Conservation (phyloP, 2,888 invertebrate species). For the Amorpha juglandis region DNA sequence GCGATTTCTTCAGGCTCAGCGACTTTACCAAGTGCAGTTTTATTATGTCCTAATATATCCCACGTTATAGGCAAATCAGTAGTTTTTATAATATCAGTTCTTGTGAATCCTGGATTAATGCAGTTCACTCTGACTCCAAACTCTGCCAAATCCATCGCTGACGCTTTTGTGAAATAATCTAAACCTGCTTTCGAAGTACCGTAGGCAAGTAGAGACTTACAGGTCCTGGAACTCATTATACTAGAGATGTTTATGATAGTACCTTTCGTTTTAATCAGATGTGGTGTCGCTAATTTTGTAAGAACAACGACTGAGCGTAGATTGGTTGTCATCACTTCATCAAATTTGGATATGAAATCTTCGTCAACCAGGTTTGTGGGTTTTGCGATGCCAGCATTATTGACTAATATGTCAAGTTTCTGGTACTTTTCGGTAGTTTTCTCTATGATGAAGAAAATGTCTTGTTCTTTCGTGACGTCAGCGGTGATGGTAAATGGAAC, state of each 20-base stretch:
- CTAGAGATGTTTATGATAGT: conserved; percentile 58
- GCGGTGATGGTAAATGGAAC: conserved; percentile 46
- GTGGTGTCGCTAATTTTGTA: conserved; percentile 47
- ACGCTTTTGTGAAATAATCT: conserved; percentile 46
- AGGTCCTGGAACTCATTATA: conserved; percentile 28
- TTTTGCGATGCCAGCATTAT: conserved; percentile 51
- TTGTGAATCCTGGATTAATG: conserved; percentile 51
- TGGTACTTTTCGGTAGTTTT: conserved; percentile 48
- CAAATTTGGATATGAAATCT: conserved; percentile 42
- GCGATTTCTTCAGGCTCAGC: conserved; percentile 48
- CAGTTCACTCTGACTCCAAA: conserved; percentile 88
- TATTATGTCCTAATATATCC: conserved; percentile 23
- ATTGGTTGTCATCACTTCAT: conserved; percentile 51
- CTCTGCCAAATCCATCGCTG: conserved; percentile 86
- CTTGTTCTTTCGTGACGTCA: conserved; percentile 50
- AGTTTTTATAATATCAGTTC: conserved; percentile 76
- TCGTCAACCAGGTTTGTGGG: conserved; percentile 36
- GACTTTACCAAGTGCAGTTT: conserved; percentile 44
- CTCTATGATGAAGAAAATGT: conserved; percentile 42
- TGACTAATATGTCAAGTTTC: conserved; percentile 53
- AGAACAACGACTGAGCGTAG: conserved; percentile 47
- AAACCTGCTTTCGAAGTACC: conserved; percentile 50
- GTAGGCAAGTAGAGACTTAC: conserved; percentile 56
- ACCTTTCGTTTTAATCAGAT: conserved; percentile 52
- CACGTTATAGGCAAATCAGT: conserved; percentile 20